These are phyloP conservation scores for Tipula lateralis DNA, from an alignment of 2,888 invertebrate genomes.

Conservation along the genomic window DNA sequence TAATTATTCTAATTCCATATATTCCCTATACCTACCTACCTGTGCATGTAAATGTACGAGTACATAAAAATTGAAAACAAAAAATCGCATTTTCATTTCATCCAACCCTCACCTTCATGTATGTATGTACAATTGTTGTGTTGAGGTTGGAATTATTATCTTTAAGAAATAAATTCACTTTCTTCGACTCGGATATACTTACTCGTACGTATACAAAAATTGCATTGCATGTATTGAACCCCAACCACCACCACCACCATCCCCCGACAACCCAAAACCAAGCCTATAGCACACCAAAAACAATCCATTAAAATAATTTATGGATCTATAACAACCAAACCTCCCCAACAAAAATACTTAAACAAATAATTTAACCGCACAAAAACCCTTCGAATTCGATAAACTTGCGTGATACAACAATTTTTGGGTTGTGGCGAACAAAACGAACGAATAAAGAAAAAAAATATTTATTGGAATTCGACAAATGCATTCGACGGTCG, in stretches of 20 bases:
- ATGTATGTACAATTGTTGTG: not conserved
- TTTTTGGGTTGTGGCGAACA: not conserved
- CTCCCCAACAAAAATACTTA: not conserved
- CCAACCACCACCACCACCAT: no score
- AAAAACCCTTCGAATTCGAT: not conserved
- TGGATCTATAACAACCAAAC: not conserved
- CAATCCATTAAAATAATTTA: not conserved
- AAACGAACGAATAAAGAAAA: not conserved
- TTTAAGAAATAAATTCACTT: not conserved
- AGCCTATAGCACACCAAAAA: not conserved
- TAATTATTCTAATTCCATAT: not conserved
- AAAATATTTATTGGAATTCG: slow-evolving; percentile 19
- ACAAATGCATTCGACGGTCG: not conserved
- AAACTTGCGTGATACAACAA: not conserved
- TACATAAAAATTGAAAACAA: not conserved
- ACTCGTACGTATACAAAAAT: not conserved
- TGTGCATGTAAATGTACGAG: not conserved
- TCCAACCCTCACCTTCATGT: not conserved
- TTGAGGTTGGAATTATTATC: not conserved
- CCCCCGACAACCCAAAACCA: not conserved
- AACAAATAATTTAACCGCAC: not conserved
- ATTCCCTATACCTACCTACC: not conserved
- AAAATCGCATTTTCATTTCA: not conserved
- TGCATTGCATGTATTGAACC: not conserved
- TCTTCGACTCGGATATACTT: not conserved